Evolutionary conservation across 2,113 vertebrate species (phyloP).

Genomic region (Chamaetylas fuelleborni): DNA sequence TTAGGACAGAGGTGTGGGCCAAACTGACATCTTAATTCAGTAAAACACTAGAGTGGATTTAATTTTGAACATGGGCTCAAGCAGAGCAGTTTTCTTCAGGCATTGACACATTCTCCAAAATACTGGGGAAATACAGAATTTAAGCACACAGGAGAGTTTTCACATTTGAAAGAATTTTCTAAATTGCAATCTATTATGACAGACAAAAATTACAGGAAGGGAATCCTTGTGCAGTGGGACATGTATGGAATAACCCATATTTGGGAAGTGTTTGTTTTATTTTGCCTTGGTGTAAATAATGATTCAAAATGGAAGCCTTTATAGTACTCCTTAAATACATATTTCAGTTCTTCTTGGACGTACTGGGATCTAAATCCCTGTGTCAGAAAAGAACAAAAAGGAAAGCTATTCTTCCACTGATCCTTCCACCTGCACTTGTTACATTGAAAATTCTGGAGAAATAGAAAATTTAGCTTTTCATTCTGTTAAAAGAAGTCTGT

Average conservation of each 20-base stretch:
- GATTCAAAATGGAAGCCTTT: background rate
- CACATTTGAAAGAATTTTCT: background rate
- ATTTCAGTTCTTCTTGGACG: background rate
- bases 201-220: accelerated
- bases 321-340: background rate
- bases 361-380: background rate
- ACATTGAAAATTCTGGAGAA: background rate
- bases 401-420: background rate
- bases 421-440: background rate
- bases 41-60: background rate
- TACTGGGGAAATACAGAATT: background rate
- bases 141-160: background rate
- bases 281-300: background rate
- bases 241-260: background rate
- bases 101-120: background rate
- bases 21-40: background rate
- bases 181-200: background rate
- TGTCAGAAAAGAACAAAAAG: background rate
- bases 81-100: background rate
- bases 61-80: background rate
- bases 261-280: background rate
- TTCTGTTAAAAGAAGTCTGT: background rate
- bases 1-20: background rate
- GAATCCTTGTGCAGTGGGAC: background rate
- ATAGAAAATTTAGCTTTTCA: background rate